Percentiles rank a stretch among this genome's conserved stretches.
phyloP scores from a whole-genome alignment of 2,797 vertebrate species.

The Melopsittacus undulatus region DNA sequence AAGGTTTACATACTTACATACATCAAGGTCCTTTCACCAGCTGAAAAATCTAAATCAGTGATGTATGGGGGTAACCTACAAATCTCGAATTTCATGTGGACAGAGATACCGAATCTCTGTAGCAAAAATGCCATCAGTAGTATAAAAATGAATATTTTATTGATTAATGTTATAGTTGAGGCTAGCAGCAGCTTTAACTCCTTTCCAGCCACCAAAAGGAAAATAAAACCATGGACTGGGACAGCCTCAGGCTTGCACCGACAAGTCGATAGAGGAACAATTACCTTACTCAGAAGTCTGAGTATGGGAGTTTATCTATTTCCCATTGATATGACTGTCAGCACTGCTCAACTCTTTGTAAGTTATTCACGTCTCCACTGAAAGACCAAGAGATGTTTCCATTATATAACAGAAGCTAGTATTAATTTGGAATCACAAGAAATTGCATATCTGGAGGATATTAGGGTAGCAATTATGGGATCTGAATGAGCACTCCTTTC shows the following conservation, averaged over 20 bases:
- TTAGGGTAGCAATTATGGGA: fast-evolving
- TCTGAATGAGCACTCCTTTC: neutral
- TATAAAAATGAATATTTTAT: fast-evolving
- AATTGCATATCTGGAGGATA: neutral
- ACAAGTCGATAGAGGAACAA: neutral
- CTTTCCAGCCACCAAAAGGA: neutral
- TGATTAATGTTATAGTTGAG: neutral
- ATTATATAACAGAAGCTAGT: too few relatives aligned
- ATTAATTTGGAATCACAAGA: neutral
- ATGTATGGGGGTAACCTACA: fast-evolving
- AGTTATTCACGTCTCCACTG: neutral
- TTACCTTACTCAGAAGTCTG: neutral
- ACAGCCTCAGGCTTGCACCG: neutral
- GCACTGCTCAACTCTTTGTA: fast-evolving
- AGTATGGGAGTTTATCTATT: neutral
- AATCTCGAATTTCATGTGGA: neutral
- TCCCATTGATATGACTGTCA: fast-evolving
- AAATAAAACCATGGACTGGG: neutral
- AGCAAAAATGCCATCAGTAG: neutral
- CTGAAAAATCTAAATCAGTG: neutral
- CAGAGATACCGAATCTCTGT: neutral
- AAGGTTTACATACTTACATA: neutral
- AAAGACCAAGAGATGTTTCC: neutral
- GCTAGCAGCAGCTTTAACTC: neutral
- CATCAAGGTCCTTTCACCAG: neutral